These are phyloP conservation scores for Blennius ocellaris DNA, from an alignment of 2,113 vertebrate genomes.

Conservation along the genomic window DNA sequence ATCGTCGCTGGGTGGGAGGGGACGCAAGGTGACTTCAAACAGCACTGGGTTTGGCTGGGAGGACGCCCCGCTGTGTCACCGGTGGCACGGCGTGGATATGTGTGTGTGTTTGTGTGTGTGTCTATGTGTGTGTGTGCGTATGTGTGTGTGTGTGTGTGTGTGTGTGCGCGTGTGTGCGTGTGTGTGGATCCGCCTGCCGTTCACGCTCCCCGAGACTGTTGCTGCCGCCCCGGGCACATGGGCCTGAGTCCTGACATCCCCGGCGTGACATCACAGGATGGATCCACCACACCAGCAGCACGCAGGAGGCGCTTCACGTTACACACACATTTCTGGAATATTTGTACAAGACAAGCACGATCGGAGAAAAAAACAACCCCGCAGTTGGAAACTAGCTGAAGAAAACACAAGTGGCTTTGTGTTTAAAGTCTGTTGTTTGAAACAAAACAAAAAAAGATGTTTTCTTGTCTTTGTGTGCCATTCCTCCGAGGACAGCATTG, in stretches of 20 bases:
- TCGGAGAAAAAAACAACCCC: too few relatives aligned
- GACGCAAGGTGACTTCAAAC: conserved; percentile 20
- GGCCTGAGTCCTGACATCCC: conserved; percentile 50
- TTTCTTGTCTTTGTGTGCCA: not conserved
- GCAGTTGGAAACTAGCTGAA: too few relatives aligned
- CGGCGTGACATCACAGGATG: conserved; percentile 60
- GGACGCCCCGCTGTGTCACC: not conserved
- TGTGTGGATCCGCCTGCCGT: conserved; percentile 14
- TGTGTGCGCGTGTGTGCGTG: too few relatives aligned
- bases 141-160: too few relatives aligned
- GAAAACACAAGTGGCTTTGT: too few relatives aligned
- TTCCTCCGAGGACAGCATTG: not conserved
- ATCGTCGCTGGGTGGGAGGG: conserved; percentile 36
- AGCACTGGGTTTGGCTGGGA: not conserved
- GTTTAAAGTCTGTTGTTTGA: too few relatives aligned
- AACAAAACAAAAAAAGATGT: not conserved
- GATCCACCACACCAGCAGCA: too few relatives aligned
- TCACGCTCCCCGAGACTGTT: conserved; percentile 34
- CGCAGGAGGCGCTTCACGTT: too few relatives aligned
- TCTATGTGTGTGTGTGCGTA: too few relatives aligned
- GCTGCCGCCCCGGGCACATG: conserved; percentile 38
- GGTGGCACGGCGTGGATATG: not conserved
- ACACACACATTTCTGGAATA: too few relatives aligned
- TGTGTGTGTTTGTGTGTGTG: too few relatives aligned
- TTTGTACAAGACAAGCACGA: not conserved